Conservation (phyloP, 2,888 invertebrate species). For the Eulithis prunata region DNA sequence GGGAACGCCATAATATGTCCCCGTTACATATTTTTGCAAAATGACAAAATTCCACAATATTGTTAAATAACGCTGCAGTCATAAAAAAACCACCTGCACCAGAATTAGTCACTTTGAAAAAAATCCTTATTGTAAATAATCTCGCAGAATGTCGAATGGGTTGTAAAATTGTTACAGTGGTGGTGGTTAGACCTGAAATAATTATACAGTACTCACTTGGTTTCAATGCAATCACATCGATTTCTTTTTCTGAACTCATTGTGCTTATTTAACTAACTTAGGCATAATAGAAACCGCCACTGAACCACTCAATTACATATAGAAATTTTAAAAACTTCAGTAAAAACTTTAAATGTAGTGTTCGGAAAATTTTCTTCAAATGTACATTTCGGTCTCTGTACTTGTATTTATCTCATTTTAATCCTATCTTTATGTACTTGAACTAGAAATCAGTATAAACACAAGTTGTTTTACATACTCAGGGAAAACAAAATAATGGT, state of each 20-base stretch:
- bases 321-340: no score
- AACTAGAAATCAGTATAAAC: background rate
- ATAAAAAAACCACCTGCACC: background rate
- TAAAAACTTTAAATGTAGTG: background rate
- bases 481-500: background rate
- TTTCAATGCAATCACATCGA: constrained; percentile 18
- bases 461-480: background rate
- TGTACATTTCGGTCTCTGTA: background rate
- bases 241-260: constrained; percentile 29
- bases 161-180: background rate
- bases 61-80: no score
- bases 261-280: background rate
- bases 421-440: constrained; percentile 10
- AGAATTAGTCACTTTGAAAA: no score
- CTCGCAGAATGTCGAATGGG: no score
- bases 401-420: constrained; percentile 9
- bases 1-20: no score
- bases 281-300: no score
- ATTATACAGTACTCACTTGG: constrained; percentile 28
- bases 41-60: no score
- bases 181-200: background rate
- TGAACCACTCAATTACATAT: background rate
- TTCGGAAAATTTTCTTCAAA: background rate
- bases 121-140: no score
- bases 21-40: no score